phyloP scores from a whole-genome alignment of 2,113 vertebrate genomes.

The Notothenia coriiceps region DNA sequence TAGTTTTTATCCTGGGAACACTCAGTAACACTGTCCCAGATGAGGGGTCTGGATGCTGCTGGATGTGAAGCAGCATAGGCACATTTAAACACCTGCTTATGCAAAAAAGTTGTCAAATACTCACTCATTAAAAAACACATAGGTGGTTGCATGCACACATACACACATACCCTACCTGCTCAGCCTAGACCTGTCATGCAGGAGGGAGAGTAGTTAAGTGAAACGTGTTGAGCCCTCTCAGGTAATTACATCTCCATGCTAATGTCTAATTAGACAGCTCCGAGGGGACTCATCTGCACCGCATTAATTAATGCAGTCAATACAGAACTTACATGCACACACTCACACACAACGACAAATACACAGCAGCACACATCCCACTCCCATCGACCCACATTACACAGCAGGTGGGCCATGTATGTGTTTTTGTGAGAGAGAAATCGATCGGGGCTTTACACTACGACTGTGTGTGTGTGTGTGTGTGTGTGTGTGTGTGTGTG shows the following conservation, averaged over 20 bases:
- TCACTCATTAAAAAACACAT: neutral
- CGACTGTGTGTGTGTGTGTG: conserved; percentile 10
- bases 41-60: no score
- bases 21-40: no score
- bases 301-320: conserved; percentile 77
- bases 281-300: conserved; percentile 74
- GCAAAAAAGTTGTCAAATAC: neutral
- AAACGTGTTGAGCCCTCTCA: conserved; percentile 78
- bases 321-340: conserved; percentile 50
- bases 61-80: neutral
- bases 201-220: conserved; percentile 72
- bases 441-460: conserved; percentile 27
- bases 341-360: neutral
- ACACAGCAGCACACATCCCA: conserved; percentile 12
- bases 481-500: neutral
- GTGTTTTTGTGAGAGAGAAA: conserved; percentile 25
- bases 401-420: conserved; percentile 18
- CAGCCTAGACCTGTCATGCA: conserved; percentile 46
- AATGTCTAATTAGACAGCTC: conserved; percentile 82
- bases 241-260: conserved; percentile 81
- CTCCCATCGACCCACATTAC: conserved; percentile 13
- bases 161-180: conserved; percentile 40
- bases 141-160: neutral
- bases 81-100: conserved; percentile 12
- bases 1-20: no score